Percentiles rank a stretch among this genome's conserved stretches.
Evolutionary conservation across 2,113 vertebrate genomes (phyloP).

Genomic region (Leptosomus discolor): DNA sequence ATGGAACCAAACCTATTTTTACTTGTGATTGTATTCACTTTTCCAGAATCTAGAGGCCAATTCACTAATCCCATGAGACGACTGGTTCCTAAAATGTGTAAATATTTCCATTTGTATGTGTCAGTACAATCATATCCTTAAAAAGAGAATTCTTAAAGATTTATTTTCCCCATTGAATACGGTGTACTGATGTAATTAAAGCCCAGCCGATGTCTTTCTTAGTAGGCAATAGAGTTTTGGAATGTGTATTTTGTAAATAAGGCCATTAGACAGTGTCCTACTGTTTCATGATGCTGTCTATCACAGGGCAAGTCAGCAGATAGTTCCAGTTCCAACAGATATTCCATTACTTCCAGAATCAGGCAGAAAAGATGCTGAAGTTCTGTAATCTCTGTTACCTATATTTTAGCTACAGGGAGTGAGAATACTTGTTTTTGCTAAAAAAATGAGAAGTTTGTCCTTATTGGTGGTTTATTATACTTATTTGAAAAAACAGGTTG

Average conservation of each 20-base stretch:
- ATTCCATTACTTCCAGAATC: neutral
- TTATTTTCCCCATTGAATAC: neutral
- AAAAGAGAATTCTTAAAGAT: neutral
- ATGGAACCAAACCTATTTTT: neutral
- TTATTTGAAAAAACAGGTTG: neutral
- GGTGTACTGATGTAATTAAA: neutral
- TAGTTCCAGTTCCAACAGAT: neutral
- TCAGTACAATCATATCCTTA: neutral
- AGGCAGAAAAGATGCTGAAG: neutral
- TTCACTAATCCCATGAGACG: neutral
- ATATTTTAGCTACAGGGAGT: neutral
- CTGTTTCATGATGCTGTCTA: neutral
- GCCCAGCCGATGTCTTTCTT: neutral
- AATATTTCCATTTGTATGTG: neutral
- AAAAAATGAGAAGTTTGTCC: neutral
- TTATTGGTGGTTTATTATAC: neutral
- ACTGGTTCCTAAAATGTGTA: neutral
- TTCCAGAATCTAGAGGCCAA: neutral
- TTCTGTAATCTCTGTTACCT: neutral
- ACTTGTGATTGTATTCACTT: neutral
- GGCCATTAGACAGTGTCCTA: neutral
- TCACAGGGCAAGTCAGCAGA: neutral
- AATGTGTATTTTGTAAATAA: neutral
- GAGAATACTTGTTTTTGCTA: neutral
- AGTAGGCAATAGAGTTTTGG: neutral